Evolutionary conservation across 2,888 invertebrate genomes (phyloP).

Genomic region (Spilarctia lutea): DNA sequence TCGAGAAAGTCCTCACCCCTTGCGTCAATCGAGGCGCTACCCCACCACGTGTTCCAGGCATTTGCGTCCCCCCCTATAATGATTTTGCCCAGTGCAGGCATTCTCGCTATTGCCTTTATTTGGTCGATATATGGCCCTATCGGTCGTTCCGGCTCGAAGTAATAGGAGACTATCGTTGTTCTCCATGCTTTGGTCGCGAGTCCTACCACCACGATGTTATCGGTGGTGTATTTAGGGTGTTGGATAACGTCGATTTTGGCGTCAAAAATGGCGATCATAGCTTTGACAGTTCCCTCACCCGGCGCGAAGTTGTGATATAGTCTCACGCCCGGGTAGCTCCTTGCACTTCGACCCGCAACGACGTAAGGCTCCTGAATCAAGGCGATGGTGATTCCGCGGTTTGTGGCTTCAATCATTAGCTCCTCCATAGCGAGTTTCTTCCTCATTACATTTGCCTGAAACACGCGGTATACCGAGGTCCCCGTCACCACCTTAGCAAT

Average conservation of each 20-base stretch:
- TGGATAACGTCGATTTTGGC: background rate
- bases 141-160: no score
- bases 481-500: no score
- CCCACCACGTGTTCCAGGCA: conserved; percentile 5
- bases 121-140: no score
- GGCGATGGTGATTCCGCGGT: background rate
- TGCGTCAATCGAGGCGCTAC: background rate
- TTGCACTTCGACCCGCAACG: no score
- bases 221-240: background rate
- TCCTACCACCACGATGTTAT: conserved; percentile 4
- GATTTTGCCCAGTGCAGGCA: background rate
- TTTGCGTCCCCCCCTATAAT: background rate
- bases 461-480: no score
- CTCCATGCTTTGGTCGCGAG: background rate
- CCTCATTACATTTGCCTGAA: no score
- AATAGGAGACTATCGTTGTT: no score
- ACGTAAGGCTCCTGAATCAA: no score
- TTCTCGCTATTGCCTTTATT: background rate
- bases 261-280: background rate
- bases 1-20: background rate
- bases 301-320: no score
- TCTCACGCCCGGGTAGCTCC: no score
- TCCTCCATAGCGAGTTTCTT: background rate
- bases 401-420: background rate
- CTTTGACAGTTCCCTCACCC: background rate